Percentiles rank a stretch among this genome's conserved stretches.
These are phyloP conservation scores for Tetheella fluctuosa DNA, from an alignment of 2,888 invertebrate species.

Conservation along the genomic window DNA sequence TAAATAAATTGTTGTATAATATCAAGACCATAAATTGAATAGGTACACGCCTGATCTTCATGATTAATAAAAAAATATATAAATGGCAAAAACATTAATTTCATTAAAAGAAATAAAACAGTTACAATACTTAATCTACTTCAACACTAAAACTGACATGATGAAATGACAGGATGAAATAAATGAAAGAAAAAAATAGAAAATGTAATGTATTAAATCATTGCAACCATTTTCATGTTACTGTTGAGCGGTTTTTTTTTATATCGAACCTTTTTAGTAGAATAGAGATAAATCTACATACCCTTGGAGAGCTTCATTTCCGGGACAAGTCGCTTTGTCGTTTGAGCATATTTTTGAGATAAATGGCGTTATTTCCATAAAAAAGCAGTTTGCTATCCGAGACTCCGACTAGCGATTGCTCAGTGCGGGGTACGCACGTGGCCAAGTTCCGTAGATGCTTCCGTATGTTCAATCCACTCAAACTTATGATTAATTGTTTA, in stretches of 20 bases:
- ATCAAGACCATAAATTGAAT: background rate
- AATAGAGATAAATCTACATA: constrained; percentile 60
- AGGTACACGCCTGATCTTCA: background rate
- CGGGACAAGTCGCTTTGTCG: constrained; percentile 82
- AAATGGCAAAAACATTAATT: background rate
- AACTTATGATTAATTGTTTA: background rate
- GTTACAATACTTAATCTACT: background rate
- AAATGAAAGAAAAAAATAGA: background rate
- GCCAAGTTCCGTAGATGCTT: constrained; percentile 19
- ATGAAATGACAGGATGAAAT: background rate
- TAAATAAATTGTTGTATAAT: background rate
- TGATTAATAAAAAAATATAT: background rate
- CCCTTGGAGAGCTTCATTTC: constrained; percentile 68
- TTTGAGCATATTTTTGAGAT: constrained; percentile 65
- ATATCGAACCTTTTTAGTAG: constrained; percentile 15
- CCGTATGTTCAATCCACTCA: background rate
- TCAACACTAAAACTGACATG: background rate
- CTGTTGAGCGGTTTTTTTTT: constrained; percentile 13
- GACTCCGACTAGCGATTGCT: background rate
- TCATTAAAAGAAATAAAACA: background rate
- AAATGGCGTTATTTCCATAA: constrained; percentile 77
- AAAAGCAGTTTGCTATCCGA: constrained; percentile 67
- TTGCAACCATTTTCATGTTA: constrained; percentile 32
- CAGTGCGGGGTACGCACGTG: constrained; percentile 60
- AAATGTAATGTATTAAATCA: background rate